Evolutionary conservation across 2,888 invertebrate species (phyloP).

Genomic region (Ectemnius cavifrons): DNA sequence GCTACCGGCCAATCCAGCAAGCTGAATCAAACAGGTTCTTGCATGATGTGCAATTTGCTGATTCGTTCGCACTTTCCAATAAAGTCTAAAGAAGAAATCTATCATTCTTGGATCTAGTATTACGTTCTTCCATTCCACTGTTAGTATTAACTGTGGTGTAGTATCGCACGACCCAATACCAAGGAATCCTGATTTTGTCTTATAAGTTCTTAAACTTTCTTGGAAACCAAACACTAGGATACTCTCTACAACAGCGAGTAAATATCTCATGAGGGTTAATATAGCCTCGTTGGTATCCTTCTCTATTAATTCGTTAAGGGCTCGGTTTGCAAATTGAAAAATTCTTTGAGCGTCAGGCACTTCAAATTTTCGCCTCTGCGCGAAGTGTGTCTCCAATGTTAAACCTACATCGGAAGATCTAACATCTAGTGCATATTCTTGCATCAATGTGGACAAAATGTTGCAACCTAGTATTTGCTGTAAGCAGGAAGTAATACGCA

Average conservation of each 20-base stretch:
- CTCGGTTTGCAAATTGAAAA: slow-evolving; percentile 85
- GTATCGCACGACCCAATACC: too few relatives aligned
- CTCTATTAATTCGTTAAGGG: slow-evolving; percentile 82
- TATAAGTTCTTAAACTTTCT: slow-evolving; percentile 11
- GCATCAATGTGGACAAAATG: slow-evolving; percentile 89
- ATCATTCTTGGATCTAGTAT: slow-evolving; percentile 87
- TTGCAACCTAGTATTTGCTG: slow-evolving; percentile 92
- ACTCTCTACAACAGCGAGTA: slow-evolving; percentile 87
- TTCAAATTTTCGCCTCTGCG: slow-evolving; percentile 92
- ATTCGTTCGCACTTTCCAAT: slow-evolving; percentile 88
- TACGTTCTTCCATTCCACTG: slow-evolving; percentile 86
- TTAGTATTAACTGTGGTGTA: slow-evolving; percentile 82
- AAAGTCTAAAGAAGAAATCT: slow-evolving; percentile 89
- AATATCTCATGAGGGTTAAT: slow-evolving; percentile 83
- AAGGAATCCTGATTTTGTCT: too few relatives aligned
- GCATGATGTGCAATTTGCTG: slow-evolving; percentile 88
- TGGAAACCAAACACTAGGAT: slow-evolving; percentile 76
- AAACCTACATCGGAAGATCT: slow-evolving; percentile 92
- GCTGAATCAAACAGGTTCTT: slow-evolving; percentile 89
- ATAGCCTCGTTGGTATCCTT: slow-evolving; percentile 80
- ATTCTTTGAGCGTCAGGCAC: slow-evolving; percentile 88
- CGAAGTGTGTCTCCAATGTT: slow-evolving; percentile 92
- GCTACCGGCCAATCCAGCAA: slow-evolving; percentile 85
- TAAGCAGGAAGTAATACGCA: slow-evolving; percentile 61
- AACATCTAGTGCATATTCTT: slow-evolving; percentile 92